These are phyloP conservation scores for Trisateles emortualis DNA, from an alignment of 2,888 invertebrate species.

Conservation along the genomic window DNA sequence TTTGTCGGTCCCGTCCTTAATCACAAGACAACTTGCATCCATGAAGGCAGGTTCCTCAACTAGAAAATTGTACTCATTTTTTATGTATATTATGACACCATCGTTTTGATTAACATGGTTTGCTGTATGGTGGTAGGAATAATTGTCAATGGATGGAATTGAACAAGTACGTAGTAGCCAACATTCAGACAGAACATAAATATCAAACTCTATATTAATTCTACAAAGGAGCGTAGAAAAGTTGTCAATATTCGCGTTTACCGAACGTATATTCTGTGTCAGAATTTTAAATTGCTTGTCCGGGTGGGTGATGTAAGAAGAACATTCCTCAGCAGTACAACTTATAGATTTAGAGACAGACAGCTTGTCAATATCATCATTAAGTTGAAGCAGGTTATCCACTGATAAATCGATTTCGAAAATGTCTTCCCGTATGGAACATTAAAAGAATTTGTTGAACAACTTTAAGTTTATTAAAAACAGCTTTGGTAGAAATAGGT, in stretches of 20 bases:
- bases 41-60: neutral
- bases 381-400: neutral
- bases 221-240: neutral
- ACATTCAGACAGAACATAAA: neutral
- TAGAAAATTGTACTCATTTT: neutral
- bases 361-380: neutral
- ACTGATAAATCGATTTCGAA: neutral
- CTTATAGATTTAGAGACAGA: neutral
- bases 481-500: neutral
- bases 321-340: neutral
- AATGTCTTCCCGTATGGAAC: neutral
- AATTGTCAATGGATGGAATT: neutral
- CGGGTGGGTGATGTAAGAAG: neutral
- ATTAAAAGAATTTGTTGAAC: neutral
- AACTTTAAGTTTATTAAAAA: neutral
- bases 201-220: neutral
- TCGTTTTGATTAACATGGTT: neutral
- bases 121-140: neutral
- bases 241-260: too few species aligned
- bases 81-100: neutral
- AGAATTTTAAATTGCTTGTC: neutral
- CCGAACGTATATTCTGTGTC: too few species aligned
- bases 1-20: too few species aligned
- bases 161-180: neutral
- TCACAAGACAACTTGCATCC: conserved; percentile 1